These are phyloP conservation scores for Scaptomyza hsui DNA, from an alignment of 1,140 invertebrate species.

Conservation along the genomic window DNA sequence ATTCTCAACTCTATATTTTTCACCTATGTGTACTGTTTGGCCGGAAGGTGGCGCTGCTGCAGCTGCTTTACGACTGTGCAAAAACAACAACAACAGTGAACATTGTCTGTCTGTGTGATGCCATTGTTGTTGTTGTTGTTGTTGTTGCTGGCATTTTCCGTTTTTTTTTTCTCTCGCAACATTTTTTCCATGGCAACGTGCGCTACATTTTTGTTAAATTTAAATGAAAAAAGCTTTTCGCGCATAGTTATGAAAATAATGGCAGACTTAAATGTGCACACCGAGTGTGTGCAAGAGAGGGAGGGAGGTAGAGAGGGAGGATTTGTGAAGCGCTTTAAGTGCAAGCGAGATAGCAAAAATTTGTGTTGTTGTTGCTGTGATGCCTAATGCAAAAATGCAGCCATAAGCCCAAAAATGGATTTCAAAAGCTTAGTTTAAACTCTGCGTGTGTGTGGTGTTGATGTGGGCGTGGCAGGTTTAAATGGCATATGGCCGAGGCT, in stretches of 20 bases:
- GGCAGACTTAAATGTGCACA: slow-evolving; percentile 44
- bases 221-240: slow-evolving; percentile 80
- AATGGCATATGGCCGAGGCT: slow-evolving; percentile 38
- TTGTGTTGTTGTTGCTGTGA: neutral
- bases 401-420: slow-evolving; percentile 42
- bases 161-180: slow-evolving; percentile 28
- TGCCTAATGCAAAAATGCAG: slow-evolving; percentile 48
- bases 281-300: neutral
- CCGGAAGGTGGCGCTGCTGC: slow-evolving; percentile 76
- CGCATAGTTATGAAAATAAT: slow-evolving; percentile 79
- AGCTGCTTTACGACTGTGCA: slow-evolving; percentile 73
- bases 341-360: neutral
- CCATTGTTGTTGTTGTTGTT: slow-evolving; percentile 49
- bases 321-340: neutral
- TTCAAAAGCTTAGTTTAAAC: slow-evolving; percentile 30
- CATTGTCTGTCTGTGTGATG: slow-evolving; percentile 56
- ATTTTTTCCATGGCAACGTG: slow-evolving; percentile 53
- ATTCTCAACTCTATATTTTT: neutral
- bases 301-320: slow-evolving; percentile 1
- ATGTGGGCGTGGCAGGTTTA: slow-evolving; percentile 39
- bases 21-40: slow-evolving; percentile 34
- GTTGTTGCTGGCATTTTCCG: slow-evolving; percentile 61
- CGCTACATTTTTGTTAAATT: slow-evolving; percentile 59
- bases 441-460: neutral
- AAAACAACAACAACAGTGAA: slow-evolving; percentile 19